These are phyloP conservation scores for Pterocles burchelli DNA, from an alignment of 2,113 vertebrate species.

Conservation along the genomic window DNA sequence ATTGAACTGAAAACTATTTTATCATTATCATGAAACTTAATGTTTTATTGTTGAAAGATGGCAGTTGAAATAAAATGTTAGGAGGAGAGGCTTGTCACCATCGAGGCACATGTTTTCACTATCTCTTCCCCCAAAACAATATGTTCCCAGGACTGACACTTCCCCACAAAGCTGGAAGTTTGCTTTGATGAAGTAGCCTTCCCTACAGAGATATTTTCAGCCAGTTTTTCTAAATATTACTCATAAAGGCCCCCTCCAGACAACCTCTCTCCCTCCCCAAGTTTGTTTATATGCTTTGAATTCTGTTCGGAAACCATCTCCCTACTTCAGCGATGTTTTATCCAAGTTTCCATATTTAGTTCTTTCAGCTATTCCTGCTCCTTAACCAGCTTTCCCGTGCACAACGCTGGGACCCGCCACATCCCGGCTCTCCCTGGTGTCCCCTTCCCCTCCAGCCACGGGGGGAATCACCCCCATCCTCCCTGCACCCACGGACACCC, in stretches of 20 bases:
- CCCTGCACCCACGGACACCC: rapidly evolving
- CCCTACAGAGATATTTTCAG: background rate
- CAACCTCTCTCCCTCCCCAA: conserved; percentile 35
- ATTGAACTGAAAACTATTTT: rapidly evolving
- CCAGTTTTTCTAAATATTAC: conserved; percentile 32
- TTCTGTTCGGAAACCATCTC: conserved; percentile 59
- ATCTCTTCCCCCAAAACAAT: background rate
- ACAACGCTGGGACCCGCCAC: rapidly evolving
- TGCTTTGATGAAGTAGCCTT: background rate
- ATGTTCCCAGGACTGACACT: background rate
- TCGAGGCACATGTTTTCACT: rapidly evolving
- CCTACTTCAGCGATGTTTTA: conserved; percentile 29
- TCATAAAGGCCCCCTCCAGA: conserved; percentile 39
- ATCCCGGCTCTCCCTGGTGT: background rate
- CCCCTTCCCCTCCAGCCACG: background rate
- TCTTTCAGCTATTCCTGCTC: conserved; percentile 57
- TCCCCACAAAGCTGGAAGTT: background rate
- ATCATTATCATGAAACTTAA: background rate
- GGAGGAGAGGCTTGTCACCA: background rate
- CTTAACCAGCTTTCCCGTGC: background rate
- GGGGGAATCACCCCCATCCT: background rate
- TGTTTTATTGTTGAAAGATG: background rate
- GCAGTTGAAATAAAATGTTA: rapidly evolving
- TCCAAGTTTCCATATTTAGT: conserved; percentile 69
- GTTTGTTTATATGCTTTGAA: conserved; percentile 61